phyloP scores from a whole-genome alignment of 1,140 invertebrate species.

The Cotesia glomerata region DNA sequence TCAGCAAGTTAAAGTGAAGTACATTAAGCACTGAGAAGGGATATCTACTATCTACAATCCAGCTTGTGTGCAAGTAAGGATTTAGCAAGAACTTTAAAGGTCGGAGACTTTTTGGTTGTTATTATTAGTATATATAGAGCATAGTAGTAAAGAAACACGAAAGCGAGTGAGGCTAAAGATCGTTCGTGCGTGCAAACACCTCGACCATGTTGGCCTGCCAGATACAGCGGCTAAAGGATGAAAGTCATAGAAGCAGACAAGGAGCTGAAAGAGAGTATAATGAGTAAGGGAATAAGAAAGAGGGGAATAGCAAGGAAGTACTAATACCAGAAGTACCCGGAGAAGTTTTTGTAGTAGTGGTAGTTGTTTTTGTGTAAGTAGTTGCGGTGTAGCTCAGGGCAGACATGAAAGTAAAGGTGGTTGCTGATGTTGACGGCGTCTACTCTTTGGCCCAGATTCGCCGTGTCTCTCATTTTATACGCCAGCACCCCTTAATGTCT shows the following conservation, averaged over 20 bases:
- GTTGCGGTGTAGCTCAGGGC: neutral
- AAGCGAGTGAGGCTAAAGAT: constrained; percentile 9
- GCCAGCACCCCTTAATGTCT: neutral
- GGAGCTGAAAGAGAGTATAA: neutral
- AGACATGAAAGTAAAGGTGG: neutral
- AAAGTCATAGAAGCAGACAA: neutral
- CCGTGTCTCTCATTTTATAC: neutral
- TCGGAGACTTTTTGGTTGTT: neutral
- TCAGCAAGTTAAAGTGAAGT: neutral
- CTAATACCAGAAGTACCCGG: neutral
- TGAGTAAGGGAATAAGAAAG: neutral
- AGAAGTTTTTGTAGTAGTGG: too few relatives aligned
- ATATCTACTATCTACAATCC: neutral
- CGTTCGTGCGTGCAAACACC: constrained; percentile 19
- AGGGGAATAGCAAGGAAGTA: neutral
- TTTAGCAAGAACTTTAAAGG: neutral
- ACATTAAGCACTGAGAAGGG: neutral
- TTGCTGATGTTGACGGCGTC: constrained; percentile 2
- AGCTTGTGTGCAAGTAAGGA: neutral
- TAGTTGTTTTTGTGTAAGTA: too few relatives aligned
- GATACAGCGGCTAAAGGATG: neutral
- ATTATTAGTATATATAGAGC: neutral
- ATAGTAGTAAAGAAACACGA: neutral
- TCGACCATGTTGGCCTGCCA: constrained; percentile 21
- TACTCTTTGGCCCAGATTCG: neutral